Conservation (phyloP, 1,140 invertebrate species). For the Drosophila lini region DNA sequence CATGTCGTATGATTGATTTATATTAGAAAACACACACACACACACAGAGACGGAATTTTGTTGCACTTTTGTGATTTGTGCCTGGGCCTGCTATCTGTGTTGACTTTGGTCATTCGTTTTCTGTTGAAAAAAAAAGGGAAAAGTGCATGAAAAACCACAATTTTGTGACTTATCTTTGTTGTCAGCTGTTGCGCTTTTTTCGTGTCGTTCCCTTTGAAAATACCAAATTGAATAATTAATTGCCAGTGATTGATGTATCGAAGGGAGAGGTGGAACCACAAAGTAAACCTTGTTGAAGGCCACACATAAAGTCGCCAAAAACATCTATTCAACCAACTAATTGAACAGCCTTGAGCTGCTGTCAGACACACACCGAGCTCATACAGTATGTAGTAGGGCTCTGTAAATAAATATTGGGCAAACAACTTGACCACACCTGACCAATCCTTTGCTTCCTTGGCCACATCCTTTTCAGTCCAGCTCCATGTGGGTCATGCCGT, state of each 20-base stretch:
- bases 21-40: slow-evolving; percentile 41
- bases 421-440: slow-evolving; percentile 48
- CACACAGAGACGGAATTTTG: slow-evolving; percentile 12
- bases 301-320: neutral
- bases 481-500: slow-evolving; percentile 69
- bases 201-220: neutral
- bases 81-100: neutral
- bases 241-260: slow-evolving; percentile 42
- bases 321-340: slow-evolving; percentile 40
- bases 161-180: slow-evolving; percentile 8
- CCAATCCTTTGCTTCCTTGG: slow-evolving; percentile 21
- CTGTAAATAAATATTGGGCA: slow-evolving; percentile 50
- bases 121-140: neutral
- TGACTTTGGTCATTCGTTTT: neutral
- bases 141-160: slow-evolving; percentile 15
- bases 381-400: slow-evolving; percentile 1
- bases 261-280: neutral
- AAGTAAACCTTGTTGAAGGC: neutral
- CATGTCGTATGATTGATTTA: slow-evolving; percentile 76
- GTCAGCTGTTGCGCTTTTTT: slow-evolving; percentile 36
- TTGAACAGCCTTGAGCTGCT: slow-evolving; percentile 60
- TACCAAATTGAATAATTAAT: slow-evolving; percentile 47
- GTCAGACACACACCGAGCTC: slow-evolving; percentile 21
- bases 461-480: slow-evolving; percentile 36
- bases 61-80: slow-evolving; percentile 47